Base-by-base conservation (phyloP, 2,888 invertebrate genomes). In the Drosophila colorata region DNA sequence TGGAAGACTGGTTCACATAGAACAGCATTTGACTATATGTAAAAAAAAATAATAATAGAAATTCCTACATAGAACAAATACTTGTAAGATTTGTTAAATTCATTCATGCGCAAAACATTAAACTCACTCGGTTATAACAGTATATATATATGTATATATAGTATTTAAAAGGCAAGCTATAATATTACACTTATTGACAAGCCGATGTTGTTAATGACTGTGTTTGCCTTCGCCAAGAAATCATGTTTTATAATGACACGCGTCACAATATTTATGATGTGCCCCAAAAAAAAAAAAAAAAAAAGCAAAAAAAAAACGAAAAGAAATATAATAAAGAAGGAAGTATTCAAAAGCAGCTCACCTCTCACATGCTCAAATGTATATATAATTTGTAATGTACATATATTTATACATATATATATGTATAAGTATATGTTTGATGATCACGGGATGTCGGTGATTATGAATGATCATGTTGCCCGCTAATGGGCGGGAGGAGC, bases 171-270 rank as follows among this genome's bases (percentile, higher is more conserved):
- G 46, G 38, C 16, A 18, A 33, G 38, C 51, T 44, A 58, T 46
- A 33, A 52, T 65, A 51, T 49, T 68, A 69, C 53, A 56, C 14
- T 55, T 44, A 28, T 43, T 41, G 41, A 46, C 37, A n/a, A n/a
- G 14, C 38, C 14, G 25, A n/a, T n/a, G 33, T 23, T 31, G 35
- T 20, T 65, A 74, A 78, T 69, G 70, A 59, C 56, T 60, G 46
- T 52, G 70, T 74, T 74, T 64, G 80, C 80, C 80, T 79, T 79
- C 77, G 64, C 28, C 41, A 48, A 74, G 60, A 69, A 74, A 74
- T 69, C 73, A 68, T 75, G 56, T 78, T 75, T 80, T 64, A 58
- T 70, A 70, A 58, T 74, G 63, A 78, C 58, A 74, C 61, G 63
- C 53, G 57, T 61, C 61, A 56, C 46, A 59, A 44, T 44, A 43